A percentile compares a stretch with the other conserved stretches of the same genome.
Evolutionary conservation across 2,113 vertebrate genomes (phyloP).

Genomic region (Danionella cerebrum): DNA sequence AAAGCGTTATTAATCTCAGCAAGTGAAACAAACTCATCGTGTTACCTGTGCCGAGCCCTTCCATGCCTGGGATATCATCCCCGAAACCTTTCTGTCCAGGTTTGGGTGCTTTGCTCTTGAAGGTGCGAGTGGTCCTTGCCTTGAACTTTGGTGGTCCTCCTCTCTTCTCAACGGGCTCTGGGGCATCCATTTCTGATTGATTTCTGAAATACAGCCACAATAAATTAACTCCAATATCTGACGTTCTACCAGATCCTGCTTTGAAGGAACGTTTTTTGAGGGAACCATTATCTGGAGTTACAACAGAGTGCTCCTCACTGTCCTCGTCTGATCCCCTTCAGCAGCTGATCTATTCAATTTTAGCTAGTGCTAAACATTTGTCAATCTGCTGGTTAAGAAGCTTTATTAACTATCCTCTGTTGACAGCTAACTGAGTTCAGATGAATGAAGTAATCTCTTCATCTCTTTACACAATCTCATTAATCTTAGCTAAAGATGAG

Average conservation of each 20-base stretch:
- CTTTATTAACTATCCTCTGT: not conserved
- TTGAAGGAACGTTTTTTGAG: too few relatives aligned
- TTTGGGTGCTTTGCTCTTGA: slow-evolving; percentile 50
- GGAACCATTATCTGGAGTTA: too few relatives aligned
- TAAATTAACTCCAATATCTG: too few relatives aligned
- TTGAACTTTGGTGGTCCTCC: slow-evolving; percentile 58
- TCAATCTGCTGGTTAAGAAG: not conserved
- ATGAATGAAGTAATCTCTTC: slow-evolving; percentile 15
- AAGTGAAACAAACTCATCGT: too few relatives aligned
- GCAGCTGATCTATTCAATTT: not conserved
- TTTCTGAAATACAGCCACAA: not conserved
- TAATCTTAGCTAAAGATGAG: too few relatives aligned
- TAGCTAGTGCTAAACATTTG: not conserved
- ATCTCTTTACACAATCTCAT: slow-evolving; percentile 8
- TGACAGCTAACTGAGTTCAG: not conserved
- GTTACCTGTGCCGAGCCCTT: slow-evolving; percentile 82
- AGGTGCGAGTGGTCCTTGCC: slow-evolving; percentile 54
- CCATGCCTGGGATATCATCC: slow-evolving; percentile 94
- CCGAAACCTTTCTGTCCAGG: slow-evolving; percentile 67
- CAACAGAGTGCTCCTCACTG: too few relatives aligned
- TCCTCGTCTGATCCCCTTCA: not conserved
- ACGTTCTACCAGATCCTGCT: too few relatives aligned
- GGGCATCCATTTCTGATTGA: not conserved
- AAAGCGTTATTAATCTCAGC: too few relatives aligned
- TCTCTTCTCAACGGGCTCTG: slow-evolving; percentile 45